These are phyloP conservation scores for Ascaphus truei DNA, from an alignment of 2,113 vertebrate genomes.

Conservation along the genomic window DNA sequence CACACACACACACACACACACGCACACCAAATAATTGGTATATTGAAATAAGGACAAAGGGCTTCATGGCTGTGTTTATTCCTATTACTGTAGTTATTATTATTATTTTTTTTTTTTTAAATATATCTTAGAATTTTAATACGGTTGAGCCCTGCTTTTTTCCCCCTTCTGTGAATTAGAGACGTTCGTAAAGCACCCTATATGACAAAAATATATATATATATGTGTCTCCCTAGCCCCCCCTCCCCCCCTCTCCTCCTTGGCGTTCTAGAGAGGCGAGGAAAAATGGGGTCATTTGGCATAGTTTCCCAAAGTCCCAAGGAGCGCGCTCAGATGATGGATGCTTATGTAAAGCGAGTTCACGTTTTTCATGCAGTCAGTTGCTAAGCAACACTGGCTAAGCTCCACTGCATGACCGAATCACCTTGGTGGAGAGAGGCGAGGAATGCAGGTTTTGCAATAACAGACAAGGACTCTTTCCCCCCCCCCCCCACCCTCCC, in stretches of 20 bases:
- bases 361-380: background rate
- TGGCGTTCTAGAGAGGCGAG: background rate
- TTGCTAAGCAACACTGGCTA: background rate
- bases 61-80: background rate
- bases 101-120: slow-evolving; percentile 11
- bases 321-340: background rate
- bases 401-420: background rate
- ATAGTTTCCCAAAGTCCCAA: background rate
- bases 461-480: background rate
- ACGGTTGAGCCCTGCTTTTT: too few relatives aligned
- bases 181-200: too few relatives aligned
- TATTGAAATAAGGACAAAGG: too few relatives aligned
- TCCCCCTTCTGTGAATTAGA: too few relatives aligned
- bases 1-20: too few relatives aligned
- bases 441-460: too few relatives aligned
- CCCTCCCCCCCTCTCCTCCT: too few relatives aligned
- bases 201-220: too few relatives aligned
- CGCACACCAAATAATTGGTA: too few relatives aligned
- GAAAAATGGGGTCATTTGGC: background rate
- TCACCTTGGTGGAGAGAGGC: background rate
- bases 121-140: background rate
- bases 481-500: background rate
- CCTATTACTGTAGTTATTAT: too few relatives aligned
- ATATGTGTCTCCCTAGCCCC: too few relatives aligned
- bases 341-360: background rate